phyloP scores from a whole-genome alignment of 1,140 invertebrate species.

The Caenorhabditis tropicalis region DNA sequence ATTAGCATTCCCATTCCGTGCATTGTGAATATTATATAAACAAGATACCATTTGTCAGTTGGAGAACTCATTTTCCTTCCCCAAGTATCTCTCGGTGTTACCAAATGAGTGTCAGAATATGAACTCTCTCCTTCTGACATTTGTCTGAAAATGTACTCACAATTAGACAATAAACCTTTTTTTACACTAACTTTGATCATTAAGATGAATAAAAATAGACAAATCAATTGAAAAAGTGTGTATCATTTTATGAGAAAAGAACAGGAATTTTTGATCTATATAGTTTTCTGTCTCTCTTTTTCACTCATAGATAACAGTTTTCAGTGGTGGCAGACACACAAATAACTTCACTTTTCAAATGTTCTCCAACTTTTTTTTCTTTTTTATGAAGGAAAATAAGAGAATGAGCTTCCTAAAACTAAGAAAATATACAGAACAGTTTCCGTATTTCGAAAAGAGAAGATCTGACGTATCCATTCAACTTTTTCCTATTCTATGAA shows the following conservation, averaged over 20 bases:
- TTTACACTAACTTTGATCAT: too few species aligned
- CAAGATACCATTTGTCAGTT: slow-evolving; percentile 32
- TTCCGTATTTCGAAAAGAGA: too few species aligned
- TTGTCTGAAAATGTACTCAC: not conserved
- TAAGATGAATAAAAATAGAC: not conserved
- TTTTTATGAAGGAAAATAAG: not conserved
- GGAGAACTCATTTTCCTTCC: not conserved
- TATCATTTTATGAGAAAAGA: not conserved
- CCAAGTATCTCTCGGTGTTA: slow-evolving; percentile 24
- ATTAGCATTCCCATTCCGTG: slow-evolving; percentile 54
- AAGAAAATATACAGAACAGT: too few species aligned
- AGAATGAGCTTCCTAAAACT: too few species aligned
- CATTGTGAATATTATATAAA: slow-evolving; percentile 49
- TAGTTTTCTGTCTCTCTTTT: not conserved
- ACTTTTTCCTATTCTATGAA: too few species aligned
- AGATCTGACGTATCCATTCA: too few species aligned
- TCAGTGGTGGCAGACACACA: not conserved
- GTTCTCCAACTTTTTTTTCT: not conserved
- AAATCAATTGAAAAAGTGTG: not conserved
- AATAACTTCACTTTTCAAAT: not conserved
- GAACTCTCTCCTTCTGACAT: not conserved
- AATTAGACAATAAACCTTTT: too few species aligned
- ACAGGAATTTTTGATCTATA: not conserved
- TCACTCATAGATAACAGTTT: not conserved
- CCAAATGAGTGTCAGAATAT: not conserved